These are phyloP conservation scores for Drosophila ficusphila DNA, from an alignment of 1,140 invertebrate species.

Conservation along the genomic window DNA sequence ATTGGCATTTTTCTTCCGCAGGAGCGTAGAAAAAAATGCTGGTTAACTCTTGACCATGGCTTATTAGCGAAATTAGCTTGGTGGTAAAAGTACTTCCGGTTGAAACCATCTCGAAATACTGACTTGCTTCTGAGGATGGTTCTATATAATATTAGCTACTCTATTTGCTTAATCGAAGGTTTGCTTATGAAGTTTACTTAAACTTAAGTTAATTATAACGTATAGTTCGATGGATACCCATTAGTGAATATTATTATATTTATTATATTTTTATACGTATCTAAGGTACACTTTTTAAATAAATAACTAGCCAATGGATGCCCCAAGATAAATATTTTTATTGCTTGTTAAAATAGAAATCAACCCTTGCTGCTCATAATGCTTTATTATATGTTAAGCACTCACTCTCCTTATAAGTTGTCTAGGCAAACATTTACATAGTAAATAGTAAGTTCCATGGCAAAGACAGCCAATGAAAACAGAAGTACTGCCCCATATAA, in stretches of 20 bases:
- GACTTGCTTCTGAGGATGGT: not conserved
- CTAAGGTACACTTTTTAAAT: too few relatives aligned
- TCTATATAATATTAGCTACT: not conserved
- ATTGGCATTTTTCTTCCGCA: not conserved
- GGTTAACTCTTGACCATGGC: not conserved
- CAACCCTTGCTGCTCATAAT: too few relatives aligned
- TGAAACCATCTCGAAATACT: not conserved
- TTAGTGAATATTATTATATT: not conserved
- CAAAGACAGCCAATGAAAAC: not conserved
- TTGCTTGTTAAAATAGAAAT: too few relatives aligned
- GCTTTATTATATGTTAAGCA: not conserved
- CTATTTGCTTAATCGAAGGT: not conserved
- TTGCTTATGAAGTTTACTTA: not conserved
- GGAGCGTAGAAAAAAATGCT: constrained; percentile 19
- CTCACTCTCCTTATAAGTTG: not conserved
- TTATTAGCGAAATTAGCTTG: constrained; percentile 7
- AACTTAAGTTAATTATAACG: not conserved
- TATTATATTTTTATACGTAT: too few relatives aligned
- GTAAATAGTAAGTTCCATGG: constrained; percentile 27
- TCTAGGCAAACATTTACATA: constrained; percentile 46
- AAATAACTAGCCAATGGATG: too few relatives aligned
- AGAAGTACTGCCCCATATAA: constrained; percentile 14
- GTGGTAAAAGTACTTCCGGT: not conserved
- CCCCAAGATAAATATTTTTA: too few relatives aligned
- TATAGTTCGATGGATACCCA: not conserved